Evolutionary conservation across 2,797 vertebrate genomes (phyloP), one percentile per base, ranked within the genome.

Genomic region (Acanthurus leucopareius): DNA sequence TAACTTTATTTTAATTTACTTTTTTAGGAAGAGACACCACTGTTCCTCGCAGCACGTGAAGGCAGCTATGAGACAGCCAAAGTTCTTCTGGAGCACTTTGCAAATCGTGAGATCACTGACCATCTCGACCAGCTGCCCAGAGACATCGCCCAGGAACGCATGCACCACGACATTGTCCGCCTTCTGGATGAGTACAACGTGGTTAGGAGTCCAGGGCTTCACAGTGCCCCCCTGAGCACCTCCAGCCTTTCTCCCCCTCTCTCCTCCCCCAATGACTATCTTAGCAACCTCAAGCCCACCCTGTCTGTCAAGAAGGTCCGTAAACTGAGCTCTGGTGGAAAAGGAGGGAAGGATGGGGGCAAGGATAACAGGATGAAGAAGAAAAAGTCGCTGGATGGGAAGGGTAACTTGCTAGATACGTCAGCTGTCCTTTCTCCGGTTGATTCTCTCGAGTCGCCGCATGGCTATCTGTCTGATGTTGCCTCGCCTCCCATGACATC

Each of bases 101-200:
- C 98, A 52, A 99, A 99, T 89, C 97, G 98, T 0, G 98, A 99
- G 92, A 99, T 99, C 93, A 99, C 98, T 0, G 98, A 99, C 94
- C 98, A 99, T 89, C 98, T 99, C 86, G 98, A 99, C 90, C 96
- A 98, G 17, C 96, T 99, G 48, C 98, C 98, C 0, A 95, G 98
- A 4, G 98, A 99, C 84, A 98, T 99, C 0, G 98, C 98, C 0
- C 98, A 98, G 91, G 98, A 99, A 72, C 97, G 98, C 56, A 97
- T 98, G 97, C 98, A 99, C 91, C 98, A 99, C 0, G 98, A 99
- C 90, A 99, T 99, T 0, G 97, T 99, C 5, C 94, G 95, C 40
- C 96, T 99, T 66, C 94, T 99, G 90, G 98, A 99, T 0, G 98
- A 99, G 85, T 96, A 98, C 92, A 99, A 98, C 72, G 93, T 99